Base-by-base conservation (phyloP, 2,797 vertebrate genomes). In the Etheostoma nigrum region DNA sequence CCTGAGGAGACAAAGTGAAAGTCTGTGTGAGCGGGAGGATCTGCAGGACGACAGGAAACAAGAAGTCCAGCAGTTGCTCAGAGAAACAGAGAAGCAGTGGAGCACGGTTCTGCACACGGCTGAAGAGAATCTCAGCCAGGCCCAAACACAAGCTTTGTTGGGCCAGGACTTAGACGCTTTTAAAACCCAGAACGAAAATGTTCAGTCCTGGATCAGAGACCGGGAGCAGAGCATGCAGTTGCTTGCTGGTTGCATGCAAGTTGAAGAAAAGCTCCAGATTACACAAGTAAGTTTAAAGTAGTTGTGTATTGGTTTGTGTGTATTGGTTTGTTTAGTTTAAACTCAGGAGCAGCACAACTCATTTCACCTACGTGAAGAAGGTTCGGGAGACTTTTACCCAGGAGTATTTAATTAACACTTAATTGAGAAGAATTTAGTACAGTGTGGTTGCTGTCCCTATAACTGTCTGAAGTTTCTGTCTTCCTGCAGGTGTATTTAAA, bases 141-240 rank as follows among this genome's bases (percentile, higher is more conserved):
- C 49, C 0, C 72, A 86, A 25, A 60, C 19, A 6, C 77, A 49
- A 51, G 57, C 21, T 0, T 19, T 54, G 4, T 9, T 89, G 2
- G 57, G 82, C 67, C 25, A 81, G 78, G 81, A 93, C 16, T 1
- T 83, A 0, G 64, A 79, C 0, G 87, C 94, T 45, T 90, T 91
- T 65, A 92, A 91, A 25, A 76, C 44, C 76, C 90, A 95, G 72
- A 92, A 70, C 33, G 91, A 91, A 49, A 88, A 82, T 14, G 75
- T 93, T n/a, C 92, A 92, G 83, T 89, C 84, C 21, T 97, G 96
- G 93, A 93, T 97, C 70, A 90, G 82, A 80, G 94, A 93, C 25
- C 94, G 94, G 18, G 90, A 94, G 72, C 91, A 94, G 33, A 89
- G 87, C 18, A 76, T 97, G 36, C 82, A 83, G 78, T 86, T 91